Base-by-base conservation (phyloP, 2,113 vertebrate genomes). In the Erythrocebus patas region DNA sequence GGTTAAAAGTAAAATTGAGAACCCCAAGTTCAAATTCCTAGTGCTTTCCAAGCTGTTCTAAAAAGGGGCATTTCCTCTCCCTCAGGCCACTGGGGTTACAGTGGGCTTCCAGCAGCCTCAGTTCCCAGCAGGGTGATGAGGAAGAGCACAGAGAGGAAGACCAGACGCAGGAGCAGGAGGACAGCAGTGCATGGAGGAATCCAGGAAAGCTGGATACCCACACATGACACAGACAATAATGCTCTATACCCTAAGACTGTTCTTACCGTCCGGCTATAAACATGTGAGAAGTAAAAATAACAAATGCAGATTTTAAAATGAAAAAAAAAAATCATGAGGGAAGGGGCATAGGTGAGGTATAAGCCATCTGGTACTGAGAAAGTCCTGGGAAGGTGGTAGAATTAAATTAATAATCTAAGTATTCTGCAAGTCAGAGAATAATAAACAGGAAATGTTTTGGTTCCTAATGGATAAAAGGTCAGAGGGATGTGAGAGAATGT, bases 1-100 rank as follows among this genome's bases (percentile, higher is more conserved):
- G 35, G 9, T 84, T 57, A 82, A 91, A 86, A 59, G 79, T 82
- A 81, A 93, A 82, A 38, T 75, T 3, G 43, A 64, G 57, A 94
- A 32, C 10, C 25, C 55, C 27, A 9, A 38, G 38, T 43, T 13
- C 38, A 48, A 52, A 40, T 64, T 48, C 48, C 57, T 30, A 11
- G 17, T 22, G 38, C 32, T 80, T 87, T 95, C 72, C 38, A 64
- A 72, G 13, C 1, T 80, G 25, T 16, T 75, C 66, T 55, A 30
- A 88, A 70, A 92, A 32, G 9, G 3, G 61, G 35, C 16, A 35
- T 20, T 18, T 64, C 12, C 50, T 25, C 2, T n/a, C 12, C 14
- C 6, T 32, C 1, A 0, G 6, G n/a, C n/a, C 9, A 13, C 2
- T 57, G 4, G 78, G n/a, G 40, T 43, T 55, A 6, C 4, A 8